phyloP scores from a whole-genome alignment of 2,888 invertebrate species.

The Hylaea fasciaria region DNA sequence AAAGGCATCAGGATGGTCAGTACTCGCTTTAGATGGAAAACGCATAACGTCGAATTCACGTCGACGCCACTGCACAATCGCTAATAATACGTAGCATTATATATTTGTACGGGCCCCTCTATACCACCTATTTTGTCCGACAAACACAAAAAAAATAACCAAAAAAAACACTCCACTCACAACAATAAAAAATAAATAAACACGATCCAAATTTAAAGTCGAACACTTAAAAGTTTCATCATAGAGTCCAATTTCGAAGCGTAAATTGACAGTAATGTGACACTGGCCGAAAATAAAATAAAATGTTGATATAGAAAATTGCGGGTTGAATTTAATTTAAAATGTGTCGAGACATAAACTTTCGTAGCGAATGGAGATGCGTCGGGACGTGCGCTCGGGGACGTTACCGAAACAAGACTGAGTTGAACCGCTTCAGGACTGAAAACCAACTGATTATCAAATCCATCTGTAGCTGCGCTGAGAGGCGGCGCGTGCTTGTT shows the following conservation, averaged over 20 bases:
- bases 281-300: no score
- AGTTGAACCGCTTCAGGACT: conserved; percentile 45
- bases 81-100: conserved; percentile 51
- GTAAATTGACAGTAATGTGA: background rate
- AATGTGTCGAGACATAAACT: conserved; percentile 41
- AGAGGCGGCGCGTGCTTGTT: conserved; percentile 5
- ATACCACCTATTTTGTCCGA: conserved; percentile 71
- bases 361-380: conserved; percentile 43
- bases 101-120: conserved; percentile 34
- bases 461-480: conserved; percentile 6
- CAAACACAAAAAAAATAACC: conserved; percentile 53
- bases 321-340: background rate
- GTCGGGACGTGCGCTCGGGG: conserved; percentile 47
- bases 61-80: conserved; percentile 61
- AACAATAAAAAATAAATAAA: conserved; percentile 15
- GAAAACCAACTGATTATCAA: conserved; percentile 46
- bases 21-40: conserved; percentile 66
- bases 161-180: conserved; percentile 41
- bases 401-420: conserved; percentile 61
- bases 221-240: background rate
- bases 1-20: conserved; percentile 75
- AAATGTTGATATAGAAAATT: background rate
- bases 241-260: background rate
- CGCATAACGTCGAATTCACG: conserved; percentile 78
- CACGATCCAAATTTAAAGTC: background rate